These are phyloP conservation scores for Delphinus delphis DNA, from an alignment of 2,113 vertebrate species.

Conservation along the genomic window DNA sequence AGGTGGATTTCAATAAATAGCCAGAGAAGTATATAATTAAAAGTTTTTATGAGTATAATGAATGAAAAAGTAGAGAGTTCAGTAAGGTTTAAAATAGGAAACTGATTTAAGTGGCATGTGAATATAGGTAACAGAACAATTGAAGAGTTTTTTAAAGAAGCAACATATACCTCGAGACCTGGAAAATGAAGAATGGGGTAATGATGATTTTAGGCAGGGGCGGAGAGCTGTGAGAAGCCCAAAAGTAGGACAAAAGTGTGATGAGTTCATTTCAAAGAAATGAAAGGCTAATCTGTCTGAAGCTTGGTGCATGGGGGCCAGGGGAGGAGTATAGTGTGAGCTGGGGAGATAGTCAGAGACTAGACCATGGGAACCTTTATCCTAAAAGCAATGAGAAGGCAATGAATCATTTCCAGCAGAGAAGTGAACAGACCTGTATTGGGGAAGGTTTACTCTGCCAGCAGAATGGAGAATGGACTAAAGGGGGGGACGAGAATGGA, in stretches of 20 bases:
- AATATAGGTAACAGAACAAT: not conserved
- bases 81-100: conserved; percentile 11
- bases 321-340: too few relatives aligned
- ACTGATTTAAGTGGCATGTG: not conserved
- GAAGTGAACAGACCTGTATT: not conserved
- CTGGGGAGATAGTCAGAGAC: not conserved
- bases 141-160: not conserved
- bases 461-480: not conserved
- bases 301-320: not conserved
- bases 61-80: not conserved
- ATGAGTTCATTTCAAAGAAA: not conserved
- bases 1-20: not conserved
- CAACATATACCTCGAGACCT: not conserved
- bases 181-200: not conserved
- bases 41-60: not conserved
- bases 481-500: not conserved
- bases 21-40: not conserved
- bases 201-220: not conserved
- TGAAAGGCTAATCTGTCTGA: not conserved
- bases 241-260: not conserved
- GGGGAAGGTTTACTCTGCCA: not conserved
- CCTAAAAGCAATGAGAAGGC: not conserved
- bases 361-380: not conserved
- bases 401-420: not conserved
- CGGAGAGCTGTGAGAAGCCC: not conserved